These are phyloP conservation scores for Ormyrus pomaceus DNA, from an alignment of 2,888 invertebrate genomes.

Conservation along the genomic window DNA sequence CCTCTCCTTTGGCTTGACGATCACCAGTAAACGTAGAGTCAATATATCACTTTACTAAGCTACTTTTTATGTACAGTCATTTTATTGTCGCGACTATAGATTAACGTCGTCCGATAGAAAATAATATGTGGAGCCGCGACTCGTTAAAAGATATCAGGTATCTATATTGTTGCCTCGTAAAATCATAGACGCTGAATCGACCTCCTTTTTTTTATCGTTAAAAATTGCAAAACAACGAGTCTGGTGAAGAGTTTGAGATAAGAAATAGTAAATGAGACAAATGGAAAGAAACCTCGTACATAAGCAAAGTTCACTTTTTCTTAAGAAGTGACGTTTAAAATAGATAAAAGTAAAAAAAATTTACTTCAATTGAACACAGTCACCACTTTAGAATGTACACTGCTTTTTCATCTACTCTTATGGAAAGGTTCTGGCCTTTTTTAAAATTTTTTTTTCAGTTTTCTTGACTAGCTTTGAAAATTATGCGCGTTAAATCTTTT, in stretches of 20 bases:
- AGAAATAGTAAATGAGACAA: background rate
- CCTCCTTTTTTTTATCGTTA: background rate
- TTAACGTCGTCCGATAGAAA: slow-evolving; percentile 36
- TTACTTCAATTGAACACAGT: slow-evolving; percentile 64
- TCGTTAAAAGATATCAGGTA: slow-evolving; percentile 24
- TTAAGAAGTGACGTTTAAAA: background rate
- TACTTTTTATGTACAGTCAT: slow-evolving; percentile 50
- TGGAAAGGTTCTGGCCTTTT: slow-evolving; percentile 14
- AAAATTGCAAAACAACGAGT: slow-evolving; percentile 11
- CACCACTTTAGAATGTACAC: slow-evolving; percentile 64
- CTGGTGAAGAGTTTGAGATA: background rate
- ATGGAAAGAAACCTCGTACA: no score
- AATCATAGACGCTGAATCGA: background rate
- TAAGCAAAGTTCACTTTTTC: no score
- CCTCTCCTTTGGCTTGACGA: slow-evolving; percentile 12
- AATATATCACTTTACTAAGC: slow-evolving; percentile 37
- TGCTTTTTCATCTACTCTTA: slow-evolving; percentile 52
- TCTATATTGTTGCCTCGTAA: background rate
- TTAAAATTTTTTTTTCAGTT: slow-evolving; percentile 10
- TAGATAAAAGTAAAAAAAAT: slow-evolving; percentile 29
- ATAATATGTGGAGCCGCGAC: slow-evolving; percentile 49
- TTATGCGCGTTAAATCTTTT: slow-evolving; percentile 18
- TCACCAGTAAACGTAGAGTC: slow-evolving; percentile 35
- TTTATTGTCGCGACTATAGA: slow-evolving; percentile 56
- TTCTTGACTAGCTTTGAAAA: slow-evolving; percentile 16